A percentile compares a stretch with the other conserved stretches of the same genome.
These are phyloP conservation scores for Seira ritae DNA, from an alignment of 2,888 invertebrate species.

Conservation along the genomic window DNA sequence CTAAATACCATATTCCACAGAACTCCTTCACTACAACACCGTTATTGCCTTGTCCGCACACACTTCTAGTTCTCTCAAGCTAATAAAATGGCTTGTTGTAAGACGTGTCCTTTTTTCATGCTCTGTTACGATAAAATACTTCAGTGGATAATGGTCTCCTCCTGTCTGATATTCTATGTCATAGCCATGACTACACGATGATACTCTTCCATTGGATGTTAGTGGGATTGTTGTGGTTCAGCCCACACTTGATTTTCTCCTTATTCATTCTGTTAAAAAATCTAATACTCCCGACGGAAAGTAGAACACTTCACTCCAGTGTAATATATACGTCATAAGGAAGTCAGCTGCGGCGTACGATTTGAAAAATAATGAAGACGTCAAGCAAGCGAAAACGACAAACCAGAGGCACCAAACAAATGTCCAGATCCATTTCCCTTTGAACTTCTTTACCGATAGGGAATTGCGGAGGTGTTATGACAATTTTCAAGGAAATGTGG, in stretches of 20 bases:
- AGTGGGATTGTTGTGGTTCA: constrained; percentile 32
- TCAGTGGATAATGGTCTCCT: constrained; percentile 15
- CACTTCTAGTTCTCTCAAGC: no score
- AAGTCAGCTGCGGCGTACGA: constrained; percentile 41
- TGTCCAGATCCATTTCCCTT: constrained; percentile 23
- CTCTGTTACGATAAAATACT: neutral
- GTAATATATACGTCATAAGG: constrained; percentile 34
- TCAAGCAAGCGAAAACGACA: constrained; percentile 26
- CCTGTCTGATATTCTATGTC: constrained; percentile 18
- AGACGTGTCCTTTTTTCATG: constrained; percentile 1
- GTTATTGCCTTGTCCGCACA: no score
- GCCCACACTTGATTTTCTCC: constrained; percentile 27
- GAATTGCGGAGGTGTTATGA: constrained; percentile 43
- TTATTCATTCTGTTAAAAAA: neutral
- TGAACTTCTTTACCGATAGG: neutral
- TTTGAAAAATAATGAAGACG: constrained; percentile 39
- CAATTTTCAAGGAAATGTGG: neutral
- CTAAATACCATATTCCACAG: constrained; percentile 11
- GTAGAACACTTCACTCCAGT: constrained; percentile 5
- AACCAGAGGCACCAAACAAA: constrained; percentile 19
- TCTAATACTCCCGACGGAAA: neutral
- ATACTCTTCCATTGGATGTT: constrained; percentile 21
- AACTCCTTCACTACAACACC: no score
- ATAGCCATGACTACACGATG: constrained; percentile 12
- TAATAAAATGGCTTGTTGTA: constrained; percentile 10